These are phyloP conservation scores for Tenualosa thibaudeaui DNA, from an alignment of 2,797 vertebrate species.

Conservation along the genomic window DNA sequence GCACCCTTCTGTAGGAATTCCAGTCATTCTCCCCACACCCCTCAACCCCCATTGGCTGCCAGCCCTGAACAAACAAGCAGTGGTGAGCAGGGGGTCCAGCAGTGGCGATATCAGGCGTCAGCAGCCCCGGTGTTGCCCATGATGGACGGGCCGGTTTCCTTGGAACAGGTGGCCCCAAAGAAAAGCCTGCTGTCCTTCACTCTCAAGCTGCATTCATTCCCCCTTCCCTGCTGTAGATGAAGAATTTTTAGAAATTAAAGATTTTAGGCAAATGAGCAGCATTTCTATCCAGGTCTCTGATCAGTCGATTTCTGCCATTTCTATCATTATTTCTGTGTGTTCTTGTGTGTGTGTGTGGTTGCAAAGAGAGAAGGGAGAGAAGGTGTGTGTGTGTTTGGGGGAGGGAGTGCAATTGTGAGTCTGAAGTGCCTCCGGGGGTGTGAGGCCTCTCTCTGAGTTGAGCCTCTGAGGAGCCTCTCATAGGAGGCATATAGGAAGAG, in stretches of 20 bases:
- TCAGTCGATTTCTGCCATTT: too few relatives aligned
- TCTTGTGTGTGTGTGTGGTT: neutral
- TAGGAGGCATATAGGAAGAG: neutral
- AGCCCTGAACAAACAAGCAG: constrained; percentile 72
- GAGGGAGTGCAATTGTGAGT: neutral
- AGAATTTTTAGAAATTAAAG: neutral
- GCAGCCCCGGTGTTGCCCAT: neutral
- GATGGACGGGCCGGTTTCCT: neutral
- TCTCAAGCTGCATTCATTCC: neutral
- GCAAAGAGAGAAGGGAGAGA: neutral
- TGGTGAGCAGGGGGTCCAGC: neutral
- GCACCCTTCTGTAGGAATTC: neutral
- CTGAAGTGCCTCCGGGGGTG: neutral
- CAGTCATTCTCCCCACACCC: constrained; percentile 2
- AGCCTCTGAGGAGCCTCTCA: neutral
- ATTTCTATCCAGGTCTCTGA: too few relatives aligned
- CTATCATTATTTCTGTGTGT: neutral
- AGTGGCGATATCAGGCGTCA: neutral
- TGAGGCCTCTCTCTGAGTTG: neutral
- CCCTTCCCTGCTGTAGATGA: neutral
- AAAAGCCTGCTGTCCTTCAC: neutral
- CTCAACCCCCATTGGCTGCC: constrained; percentile 61
- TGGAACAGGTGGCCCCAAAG: constrained; percentile 7
- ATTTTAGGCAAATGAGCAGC: too few relatives aligned
- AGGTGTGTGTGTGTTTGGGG: neutral